These are phyloP conservation scores for Tetramorium parvispinum DNA, from an alignment of 1,140 invertebrate genomes.

Conservation along the genomic window DNA sequence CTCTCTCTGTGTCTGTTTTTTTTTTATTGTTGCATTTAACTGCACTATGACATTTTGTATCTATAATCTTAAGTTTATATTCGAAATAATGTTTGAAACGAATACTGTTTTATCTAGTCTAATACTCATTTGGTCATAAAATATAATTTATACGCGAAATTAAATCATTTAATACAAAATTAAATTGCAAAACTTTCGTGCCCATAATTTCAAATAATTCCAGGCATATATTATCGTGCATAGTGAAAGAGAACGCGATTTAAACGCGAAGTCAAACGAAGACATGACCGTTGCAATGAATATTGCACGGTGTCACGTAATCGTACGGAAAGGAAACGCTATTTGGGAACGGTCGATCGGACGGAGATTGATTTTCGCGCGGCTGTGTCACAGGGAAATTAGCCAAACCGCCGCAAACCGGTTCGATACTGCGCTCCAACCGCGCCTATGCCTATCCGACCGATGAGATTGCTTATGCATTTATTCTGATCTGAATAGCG, in stretches of 20 bases:
- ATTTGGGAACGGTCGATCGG: constrained; percentile 39
- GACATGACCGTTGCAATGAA: constrained; percentile 6
- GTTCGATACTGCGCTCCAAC: constrained; percentile 17
- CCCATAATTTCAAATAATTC: not conserved
- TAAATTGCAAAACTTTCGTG: not conserved
- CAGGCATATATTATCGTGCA: no score
- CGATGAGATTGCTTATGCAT: constrained; percentile 39
- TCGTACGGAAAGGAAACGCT: constrained; percentile 16
- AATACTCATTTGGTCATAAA: not conserved
- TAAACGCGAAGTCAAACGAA: constrained; percentile 16
- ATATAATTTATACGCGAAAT: not conserved
- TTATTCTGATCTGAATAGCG: constrained; percentile 21
- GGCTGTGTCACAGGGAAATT: constrained; percentile 38
- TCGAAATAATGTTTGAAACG: not conserved
- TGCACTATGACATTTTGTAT: constrained; percentile 6
- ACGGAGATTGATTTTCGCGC: constrained; percentile 45
- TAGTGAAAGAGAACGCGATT: not conserved
- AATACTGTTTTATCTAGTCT: not conserved
- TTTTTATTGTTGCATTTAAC: not conserved
- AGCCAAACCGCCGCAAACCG: constrained; percentile 31
- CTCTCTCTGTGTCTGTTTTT: not conserved
- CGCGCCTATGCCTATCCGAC: constrained; percentile 9
- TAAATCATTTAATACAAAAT: not conserved
- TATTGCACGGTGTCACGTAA: constrained; percentile 25
- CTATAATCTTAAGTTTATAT: not conserved